Evolutionary conservation across 2,888 invertebrate genomes (phyloP).

Genomic region (Caenorhabditis sulstoni): DNA sequence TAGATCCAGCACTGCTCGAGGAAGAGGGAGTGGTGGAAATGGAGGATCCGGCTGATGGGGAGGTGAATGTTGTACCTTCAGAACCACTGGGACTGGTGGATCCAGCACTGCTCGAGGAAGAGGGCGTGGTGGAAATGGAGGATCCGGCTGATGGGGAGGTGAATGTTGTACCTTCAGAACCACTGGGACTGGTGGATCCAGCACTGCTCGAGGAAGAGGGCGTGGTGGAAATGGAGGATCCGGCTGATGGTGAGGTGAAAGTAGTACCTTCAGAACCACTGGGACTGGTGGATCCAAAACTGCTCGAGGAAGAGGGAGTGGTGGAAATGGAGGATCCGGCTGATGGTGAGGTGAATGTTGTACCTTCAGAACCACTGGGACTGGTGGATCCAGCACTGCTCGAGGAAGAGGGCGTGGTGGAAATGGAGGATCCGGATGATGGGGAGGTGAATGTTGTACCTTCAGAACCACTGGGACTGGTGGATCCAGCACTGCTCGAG

Average conservation of each 20-base stretch:
- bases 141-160: background rate
- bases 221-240: background rate
- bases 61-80: background rate
- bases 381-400: background rate
- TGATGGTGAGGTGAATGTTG: background rate
- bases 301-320: background rate
- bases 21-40: background rate
- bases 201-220: background rate
- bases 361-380: slow-evolving; percentile 3
- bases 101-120: background rate
- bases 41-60: background rate
- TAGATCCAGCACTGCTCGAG: background rate
- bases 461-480: background rate
- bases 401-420: background rate
- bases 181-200: background rate
- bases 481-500: background rate
- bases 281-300: background rate
- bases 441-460: background rate
- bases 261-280: background rate
- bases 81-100: background rate
- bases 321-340: background rate
- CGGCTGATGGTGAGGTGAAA: background rate
- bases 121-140: background rate
- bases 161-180: background rate
- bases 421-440: background rate